phyloP scores from a whole-genome alignment of 2,888 invertebrate genomes.

The Mesorhabditis spiculigera region DNA sequence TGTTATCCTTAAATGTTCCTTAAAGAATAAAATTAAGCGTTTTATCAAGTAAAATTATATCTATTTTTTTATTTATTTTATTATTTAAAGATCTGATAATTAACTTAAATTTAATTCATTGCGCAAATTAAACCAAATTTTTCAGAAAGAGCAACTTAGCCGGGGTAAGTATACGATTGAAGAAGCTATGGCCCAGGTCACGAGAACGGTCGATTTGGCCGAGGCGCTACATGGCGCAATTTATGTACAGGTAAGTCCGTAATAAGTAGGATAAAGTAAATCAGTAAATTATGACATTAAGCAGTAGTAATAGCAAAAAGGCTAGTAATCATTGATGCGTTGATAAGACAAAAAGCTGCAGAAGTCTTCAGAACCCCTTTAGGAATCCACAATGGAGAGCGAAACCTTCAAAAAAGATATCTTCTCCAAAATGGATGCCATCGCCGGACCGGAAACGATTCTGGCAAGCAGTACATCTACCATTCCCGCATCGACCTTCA shows the following conservation, averaged over 20 bases:
- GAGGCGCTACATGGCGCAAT: conserved; percentile 26
- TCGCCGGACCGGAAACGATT: conserved; percentile 60
- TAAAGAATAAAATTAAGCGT: no score
- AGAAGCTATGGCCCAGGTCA: conserved; percentile 21
- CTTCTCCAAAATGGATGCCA: conserved; percentile 72
- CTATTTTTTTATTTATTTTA: neutral
- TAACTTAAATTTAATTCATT: no score
- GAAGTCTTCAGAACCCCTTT: conserved; percentile 10
- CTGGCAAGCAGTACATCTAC: conserved; percentile 90
- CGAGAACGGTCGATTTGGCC: conserved; percentile 21
- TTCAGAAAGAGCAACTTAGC: conserved; percentile 61
- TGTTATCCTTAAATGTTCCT: neutral
- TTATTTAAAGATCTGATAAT: no score
- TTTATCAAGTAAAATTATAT: conserved; percentile 38
- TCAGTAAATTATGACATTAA: no score
- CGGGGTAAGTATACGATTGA: conserved; percentile 41
- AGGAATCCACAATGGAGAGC: conserved; percentile 90
- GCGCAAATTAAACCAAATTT: neutral
- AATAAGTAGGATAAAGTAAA: no score
- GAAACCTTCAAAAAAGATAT: conserved; percentile 77
- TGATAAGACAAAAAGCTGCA: neutral
- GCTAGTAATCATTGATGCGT: no score
- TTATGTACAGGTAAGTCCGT: conserved; percentile 28
- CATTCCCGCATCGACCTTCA: conserved; percentile 81
- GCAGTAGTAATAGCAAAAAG: no score